Base-by-base conservation (phyloP, 2,113 vertebrate genomes). In the Synodontis membranacea region DNA sequence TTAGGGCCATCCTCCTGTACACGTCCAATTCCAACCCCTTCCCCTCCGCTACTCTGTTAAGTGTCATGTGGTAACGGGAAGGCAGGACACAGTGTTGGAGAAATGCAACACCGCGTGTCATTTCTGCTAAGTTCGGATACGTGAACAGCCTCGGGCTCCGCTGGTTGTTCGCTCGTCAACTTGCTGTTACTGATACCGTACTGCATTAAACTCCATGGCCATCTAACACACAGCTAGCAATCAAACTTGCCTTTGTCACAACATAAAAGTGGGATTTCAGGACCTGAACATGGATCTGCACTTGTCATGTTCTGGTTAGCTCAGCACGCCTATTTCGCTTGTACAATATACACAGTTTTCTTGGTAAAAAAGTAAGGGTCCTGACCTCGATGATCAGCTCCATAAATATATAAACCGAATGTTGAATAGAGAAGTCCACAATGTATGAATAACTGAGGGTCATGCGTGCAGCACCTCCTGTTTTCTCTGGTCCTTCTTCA, bases 401-500 rank as follows among this genome's bases (percentile, higher is more conserved):
- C 19, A 25, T 21, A 79, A 25, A 37, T 31, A 5, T 79, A 23
- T 14, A 80, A 15, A 58, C 42, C 17, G 37, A 23, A 79, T 54
- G 76, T 23, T 56, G 34, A 42, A 42, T 25, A 42, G 5, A 58
- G 52, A 15, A 42, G n/a, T 37, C 14, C 28, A 54, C 1, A 78
- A 9, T 10, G 25, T 15, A 56, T 39, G 31, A 58, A 58, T 25
- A 58, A 79, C 11, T 54, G 50, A 34, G 1, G 10, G 31, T 21
- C 23, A 21, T 39, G 52, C 34, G 28, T 14, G 11, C 25, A 15
- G 23, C 0, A 98, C 98, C 93, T 99, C 98, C 90, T 97, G 95
- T 84, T 97, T 99, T 81, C 98, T 96, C 48, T 99, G 98, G 91
- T 98, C 98, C 90, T 99, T 99, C 94, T 97, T 99, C 75, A 99